Base-by-base conservation (phyloP, 2,797 vertebrate genomes). In the Antennarius maculatus region DNA sequence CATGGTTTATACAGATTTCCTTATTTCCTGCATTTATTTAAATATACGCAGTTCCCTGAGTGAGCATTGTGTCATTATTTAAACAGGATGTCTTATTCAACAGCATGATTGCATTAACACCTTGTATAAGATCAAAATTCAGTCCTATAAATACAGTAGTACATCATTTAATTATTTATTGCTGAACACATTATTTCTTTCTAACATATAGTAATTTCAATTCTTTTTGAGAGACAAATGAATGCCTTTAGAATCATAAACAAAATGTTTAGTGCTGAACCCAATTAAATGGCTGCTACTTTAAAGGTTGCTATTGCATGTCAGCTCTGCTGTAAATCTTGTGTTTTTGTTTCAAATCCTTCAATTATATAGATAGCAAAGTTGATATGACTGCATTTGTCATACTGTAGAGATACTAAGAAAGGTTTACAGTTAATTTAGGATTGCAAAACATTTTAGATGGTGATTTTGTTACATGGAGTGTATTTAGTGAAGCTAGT, bases 1-100 rank as follows among this genome's bases (percentile, higher is more conserved):
- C 78, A 79, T 58, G 41, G 15, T 71, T 68, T 50, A 69, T 18
- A 51, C 59, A 42, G 57, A 55, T 69, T 67, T 81, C 54, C 74
- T 43, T 76, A 60, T 86, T 71, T 78, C 57, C 59, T 63, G 61
- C 31, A 59, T 80, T 78, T 61, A 61, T 81, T 75, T 69, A 60
- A 71, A 73, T 53, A 48, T 47, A 43, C 43, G 29, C 11, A 1
- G 27, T 65, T 57, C 4, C 4, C 47, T 56, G 54, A 64, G 53
- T 27, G 16, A 23, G 41, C 13, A 37, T 41, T 55, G 6, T 43
- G 42, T 59, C 51, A 64, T 60, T 73, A 59, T 67, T 72, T 50
- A 27, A 55, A 51, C 41, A 70, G 61, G 54, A 73, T 75, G 71
- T 50, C 5, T 17, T 16, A 23, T 57, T 52, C 27, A 18, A 7